These are phyloP conservation scores for Gadus chalcogrammus DNA, from an alignment of 2,113 vertebrate genomes.

Conservation along the genomic window DNA sequence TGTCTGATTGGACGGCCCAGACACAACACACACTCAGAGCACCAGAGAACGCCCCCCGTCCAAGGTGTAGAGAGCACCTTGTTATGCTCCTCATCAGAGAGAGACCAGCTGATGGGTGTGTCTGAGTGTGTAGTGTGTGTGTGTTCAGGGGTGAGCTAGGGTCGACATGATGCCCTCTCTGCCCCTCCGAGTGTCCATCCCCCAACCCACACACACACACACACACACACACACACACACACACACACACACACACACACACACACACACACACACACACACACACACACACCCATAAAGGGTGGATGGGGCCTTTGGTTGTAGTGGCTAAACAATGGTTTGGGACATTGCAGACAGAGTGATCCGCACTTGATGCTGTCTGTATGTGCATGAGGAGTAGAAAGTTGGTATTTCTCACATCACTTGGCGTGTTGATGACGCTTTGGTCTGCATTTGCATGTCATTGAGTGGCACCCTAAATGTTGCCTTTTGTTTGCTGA, in stretches of 20 bases:
- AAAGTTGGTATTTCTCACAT: too few relatives aligned
- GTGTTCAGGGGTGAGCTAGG: constrained; percentile 41
- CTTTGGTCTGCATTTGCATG: too few relatives aligned
- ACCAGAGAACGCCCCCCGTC: too few relatives aligned
- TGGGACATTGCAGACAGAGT: too few relatives aligned
- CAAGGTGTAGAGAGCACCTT: not conserved
- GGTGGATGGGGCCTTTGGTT: too few relatives aligned
- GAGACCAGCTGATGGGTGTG: constrained; percentile 9
- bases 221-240: not conserved
- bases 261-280: not conserved
- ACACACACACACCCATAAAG: not conserved
- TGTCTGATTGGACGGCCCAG: constrained; percentile 51
- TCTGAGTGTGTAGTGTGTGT: constrained; percentile 14
- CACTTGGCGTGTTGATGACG: too few relatives aligned
- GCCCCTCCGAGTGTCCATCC: constrained; percentile 55
- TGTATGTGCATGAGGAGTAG: too few relatives aligned
- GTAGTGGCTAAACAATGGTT: not conserved
- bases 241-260: not conserved
- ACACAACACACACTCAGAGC: constrained; percentile 44
- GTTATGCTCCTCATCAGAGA: not conserved
- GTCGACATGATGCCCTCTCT: constrained; percentile 59
- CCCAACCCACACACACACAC: not conserved
- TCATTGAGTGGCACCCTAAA: too few relatives aligned
- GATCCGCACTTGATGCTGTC: too few relatives aligned
- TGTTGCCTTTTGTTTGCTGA: too few relatives aligned